phyloP scores from a whole-genome alignment of 2,113 vertebrate species.

The Rhea pennata region DNA sequence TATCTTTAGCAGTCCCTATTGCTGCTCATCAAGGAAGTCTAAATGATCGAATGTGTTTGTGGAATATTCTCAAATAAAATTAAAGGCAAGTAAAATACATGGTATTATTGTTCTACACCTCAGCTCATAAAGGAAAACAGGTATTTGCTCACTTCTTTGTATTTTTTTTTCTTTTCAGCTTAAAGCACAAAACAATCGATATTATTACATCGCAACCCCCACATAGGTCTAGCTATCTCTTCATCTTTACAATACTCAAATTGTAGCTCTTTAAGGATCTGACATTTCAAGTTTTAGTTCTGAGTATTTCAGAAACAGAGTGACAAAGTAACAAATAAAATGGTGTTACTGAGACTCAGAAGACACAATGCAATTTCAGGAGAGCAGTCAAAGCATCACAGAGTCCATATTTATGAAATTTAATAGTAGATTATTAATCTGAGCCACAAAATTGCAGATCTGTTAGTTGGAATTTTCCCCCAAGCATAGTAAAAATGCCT shows the following conservation, averaged over 20 bases:
- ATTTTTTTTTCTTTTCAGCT: not conserved
- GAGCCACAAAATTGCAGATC: not conserved
- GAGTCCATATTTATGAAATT: not conserved
- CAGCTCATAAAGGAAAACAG: rapidly evolving
- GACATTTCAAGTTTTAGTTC: not conserved
- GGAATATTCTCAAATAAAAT: not conserved
- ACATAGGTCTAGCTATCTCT: not conserved
- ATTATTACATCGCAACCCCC: not conserved
- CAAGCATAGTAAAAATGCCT: not conserved
- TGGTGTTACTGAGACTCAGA: not conserved
- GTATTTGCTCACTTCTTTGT: not conserved
- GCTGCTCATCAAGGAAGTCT: not conserved
- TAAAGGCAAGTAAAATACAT: not conserved
- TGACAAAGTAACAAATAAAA: not conserved
- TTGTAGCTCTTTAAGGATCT: not conserved
- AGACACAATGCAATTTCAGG: not conserved
- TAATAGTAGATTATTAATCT: not conserved
- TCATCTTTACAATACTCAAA: not conserved
- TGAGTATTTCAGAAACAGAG: not conserved
- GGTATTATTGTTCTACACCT: not conserved
- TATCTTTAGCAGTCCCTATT: not conserved
- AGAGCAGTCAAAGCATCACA: not conserved
- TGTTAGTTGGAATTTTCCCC: not conserved
- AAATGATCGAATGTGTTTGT: not conserved
- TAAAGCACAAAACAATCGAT: not conserved